Evolutionary conservation across 2,888 invertebrate species (phyloP), one percentile per base, ranked within the genome.

Genomic region (Ctena decussata): DNA sequence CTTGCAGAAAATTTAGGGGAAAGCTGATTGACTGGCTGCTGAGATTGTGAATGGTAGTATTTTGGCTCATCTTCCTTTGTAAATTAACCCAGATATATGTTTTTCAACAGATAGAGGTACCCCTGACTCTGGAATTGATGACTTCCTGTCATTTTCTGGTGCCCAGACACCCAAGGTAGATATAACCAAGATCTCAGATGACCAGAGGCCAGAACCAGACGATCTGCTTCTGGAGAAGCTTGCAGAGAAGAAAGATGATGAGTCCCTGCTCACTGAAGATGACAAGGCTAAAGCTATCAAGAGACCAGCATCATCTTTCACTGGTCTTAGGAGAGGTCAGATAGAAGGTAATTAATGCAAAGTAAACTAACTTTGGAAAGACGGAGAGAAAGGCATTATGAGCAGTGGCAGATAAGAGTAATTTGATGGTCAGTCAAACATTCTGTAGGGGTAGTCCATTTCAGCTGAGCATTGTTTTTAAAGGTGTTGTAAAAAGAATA

Each of bases 291-390:
- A 77, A 24, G 82, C 87, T 21, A 80, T 86, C 12, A 79, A 81
- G 57, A 73, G 91, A 49, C 91, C 91, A 1, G 89, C 89, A 35
- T 84, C 91, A 32, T 91, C 91, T 18, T 90, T 91, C 44, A 88
- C 88, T 21, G 88, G 88, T 11, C 78, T 88, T 5, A 65, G 88
- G 6, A 73, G 88, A 46, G 85, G 85, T 18, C 82, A 82, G 32
- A 41, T 86, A 11, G 88, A 88, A 77, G 88, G 88, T 88, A 74
- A 11, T 41, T 41, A 11, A n/a, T n/a, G n/a, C n/a, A n/a, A n/a
- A n/a, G n/a, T n/a, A n/a, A n/a, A n/a, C n/a, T n/a, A n/a, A n/a
- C n/a, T n/a, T n/a, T n/a, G n/a, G n/a, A n/a, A n/a, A n/a, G n/a
- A n/a, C n/a, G n/a, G n/a, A n/a, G n/a, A n/a, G n/a, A n/a, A n/a